Percentiles rank a stretch among this genome's conserved stretches.
Evolutionary conservation across 2,888 invertebrate genomes (phyloP).

Genomic region (Spilarctia lutea): DNA sequence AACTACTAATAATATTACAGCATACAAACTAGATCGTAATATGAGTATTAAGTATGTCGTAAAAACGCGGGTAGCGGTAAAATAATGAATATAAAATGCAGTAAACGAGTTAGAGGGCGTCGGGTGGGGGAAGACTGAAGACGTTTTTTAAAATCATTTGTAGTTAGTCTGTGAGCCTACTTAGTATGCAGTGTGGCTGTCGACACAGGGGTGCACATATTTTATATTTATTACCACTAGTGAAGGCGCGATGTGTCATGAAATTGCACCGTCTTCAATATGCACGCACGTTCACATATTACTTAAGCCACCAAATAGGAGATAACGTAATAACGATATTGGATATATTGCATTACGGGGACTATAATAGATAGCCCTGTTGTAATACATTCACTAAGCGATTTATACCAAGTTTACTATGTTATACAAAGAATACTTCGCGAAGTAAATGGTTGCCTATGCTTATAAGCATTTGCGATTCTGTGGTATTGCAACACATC

Average conservation of each 20-base stretch:
- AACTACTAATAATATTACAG: slow-evolving; percentile 41
- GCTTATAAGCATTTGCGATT: not conserved
- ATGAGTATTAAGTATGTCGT: slow-evolving; percentile 62
- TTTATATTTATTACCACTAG: slow-evolving; percentile 80
- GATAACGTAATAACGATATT: slow-evolving; percentile 51
- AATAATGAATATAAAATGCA: slow-evolving; percentile 76
- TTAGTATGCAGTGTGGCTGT: slow-evolving; percentile 73
- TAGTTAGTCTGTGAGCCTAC: slow-evolving; percentile 64
- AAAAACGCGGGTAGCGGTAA: slow-evolving; percentile 58
- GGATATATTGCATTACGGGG: slow-evolving; percentile 10
- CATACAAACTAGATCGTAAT: slow-evolving; percentile 48
- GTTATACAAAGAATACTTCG: not conserved
- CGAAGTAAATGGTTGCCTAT: too few species aligned
- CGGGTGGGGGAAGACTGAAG: slow-evolving; percentile 36
- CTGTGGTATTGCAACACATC: too few species aligned
- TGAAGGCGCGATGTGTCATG: slow-evolving; percentile 67
- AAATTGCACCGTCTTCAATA: slow-evolving; percentile 73
- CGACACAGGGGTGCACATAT: slow-evolving; percentile 70
- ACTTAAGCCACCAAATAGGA: slow-evolving; percentile 52
- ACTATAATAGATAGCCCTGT: not conserved
- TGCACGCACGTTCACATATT: slow-evolving; percentile 60
- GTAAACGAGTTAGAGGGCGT: slow-evolving; percentile 66
- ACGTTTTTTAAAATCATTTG: slow-evolving; percentile 76
- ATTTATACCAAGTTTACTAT: not conserved
- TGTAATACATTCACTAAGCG: not conserved